phyloP scores from a whole-genome alignment of 2,797 vertebrate species.

The Amphiprion clarkii region DNA sequence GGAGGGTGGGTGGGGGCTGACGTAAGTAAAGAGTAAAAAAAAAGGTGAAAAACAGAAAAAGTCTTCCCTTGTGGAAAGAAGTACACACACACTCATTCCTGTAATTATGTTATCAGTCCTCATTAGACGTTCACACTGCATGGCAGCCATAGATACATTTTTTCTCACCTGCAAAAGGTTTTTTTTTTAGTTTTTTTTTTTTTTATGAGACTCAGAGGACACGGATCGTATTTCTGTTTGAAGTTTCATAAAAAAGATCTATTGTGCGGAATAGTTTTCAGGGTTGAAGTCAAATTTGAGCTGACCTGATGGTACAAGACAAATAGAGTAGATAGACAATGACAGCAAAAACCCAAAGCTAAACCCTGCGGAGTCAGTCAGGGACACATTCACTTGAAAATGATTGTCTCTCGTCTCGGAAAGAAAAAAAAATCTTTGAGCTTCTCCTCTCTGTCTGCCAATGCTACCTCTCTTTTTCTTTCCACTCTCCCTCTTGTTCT shows the following conservation, averaged over 20 bases:
- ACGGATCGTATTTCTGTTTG: background rate
- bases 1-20: constrained; percentile 16
- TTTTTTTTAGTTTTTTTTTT: background rate
- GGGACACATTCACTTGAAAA: background rate
- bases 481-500: background rate
- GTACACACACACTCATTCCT: background rate
- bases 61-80: constrained; percentile 7
- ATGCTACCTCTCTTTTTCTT: background rate
- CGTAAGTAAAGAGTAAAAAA: background rate
- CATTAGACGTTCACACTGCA: constrained; percentile 3
- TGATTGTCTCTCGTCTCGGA: background rate
- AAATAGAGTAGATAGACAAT: background rate
- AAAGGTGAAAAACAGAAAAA: background rate
- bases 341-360: background rate
- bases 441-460: background rate
- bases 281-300: background rate
- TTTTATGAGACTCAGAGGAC: background rate
- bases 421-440: background rate
- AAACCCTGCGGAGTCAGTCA: background rate
- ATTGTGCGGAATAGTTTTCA: background rate
- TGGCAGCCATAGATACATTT: background rate
- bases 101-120: constrained; percentile 32
- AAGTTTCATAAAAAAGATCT: background rate
- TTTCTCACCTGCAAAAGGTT: background rate
- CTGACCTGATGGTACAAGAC: background rate